These are phyloP conservation scores for Oncorhynchus masou DNA, from an alignment of 2,113 vertebrate species.

Conservation along the genomic window DNA sequence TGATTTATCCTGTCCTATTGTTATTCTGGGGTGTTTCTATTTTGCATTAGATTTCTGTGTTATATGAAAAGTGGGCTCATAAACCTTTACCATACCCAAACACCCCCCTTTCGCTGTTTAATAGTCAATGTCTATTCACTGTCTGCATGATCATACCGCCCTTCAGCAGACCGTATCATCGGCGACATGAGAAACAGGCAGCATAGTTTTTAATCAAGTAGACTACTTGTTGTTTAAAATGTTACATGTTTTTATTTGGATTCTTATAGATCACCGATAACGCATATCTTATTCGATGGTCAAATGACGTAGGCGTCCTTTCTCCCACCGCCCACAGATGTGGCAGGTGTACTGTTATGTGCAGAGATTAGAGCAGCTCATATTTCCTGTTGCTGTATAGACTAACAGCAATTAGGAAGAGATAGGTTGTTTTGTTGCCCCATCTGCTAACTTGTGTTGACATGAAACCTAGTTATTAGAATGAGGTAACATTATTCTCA, in stretches of 20 bases:
- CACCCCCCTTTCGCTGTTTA: not conserved
- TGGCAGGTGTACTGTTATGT: constrained; percentile 55
- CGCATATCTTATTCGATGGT: constrained; percentile 39
- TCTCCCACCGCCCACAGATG: constrained; percentile 48
- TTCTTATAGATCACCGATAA: not conserved
- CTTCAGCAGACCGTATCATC: not conserved
- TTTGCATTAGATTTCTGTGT: not conserved
- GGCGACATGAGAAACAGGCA: not conserved
- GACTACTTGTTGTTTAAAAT: not conserved
- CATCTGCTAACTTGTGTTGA: not conserved
- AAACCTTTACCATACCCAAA: not conserved
- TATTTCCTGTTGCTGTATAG: constrained; percentile 6
- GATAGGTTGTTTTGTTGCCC: not conserved
- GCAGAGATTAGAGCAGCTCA: constrained; percentile 32
- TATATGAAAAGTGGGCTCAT: not conserved
- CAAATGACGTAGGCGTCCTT: constrained; percentile 43
- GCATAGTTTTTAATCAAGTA: no score
- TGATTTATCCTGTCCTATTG: not conserved
- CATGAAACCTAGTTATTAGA: no score
- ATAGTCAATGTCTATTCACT: not conserved
- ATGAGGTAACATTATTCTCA: no score
- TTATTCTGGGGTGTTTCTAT: not conserved
- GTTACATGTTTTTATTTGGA: not conserved
- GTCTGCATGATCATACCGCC: not conserved
- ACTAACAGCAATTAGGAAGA: not conserved